phyloP scores from a whole-genome alignment of 2,888 invertebrate genomes.

The Lithosia quadra region DNA sequence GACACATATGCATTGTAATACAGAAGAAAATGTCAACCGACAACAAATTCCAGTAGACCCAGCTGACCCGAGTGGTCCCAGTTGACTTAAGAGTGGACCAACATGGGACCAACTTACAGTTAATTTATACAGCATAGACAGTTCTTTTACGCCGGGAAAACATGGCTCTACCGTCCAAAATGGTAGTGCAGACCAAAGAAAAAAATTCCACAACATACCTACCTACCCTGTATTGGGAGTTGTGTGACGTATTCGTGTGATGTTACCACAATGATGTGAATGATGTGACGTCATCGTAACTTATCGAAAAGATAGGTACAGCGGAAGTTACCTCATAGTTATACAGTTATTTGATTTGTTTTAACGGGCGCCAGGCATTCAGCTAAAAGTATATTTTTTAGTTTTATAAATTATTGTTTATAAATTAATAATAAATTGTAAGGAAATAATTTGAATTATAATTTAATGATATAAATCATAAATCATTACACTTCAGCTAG shows the following conservation, averaged over 20 bases:
- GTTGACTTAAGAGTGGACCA: too few species aligned
- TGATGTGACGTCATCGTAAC: not conserved
- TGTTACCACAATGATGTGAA: slow-evolving; percentile 1
- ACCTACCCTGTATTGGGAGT: not conserved
- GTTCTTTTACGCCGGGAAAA: too few species aligned
- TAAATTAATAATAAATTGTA: not conserved
- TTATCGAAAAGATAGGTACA: not conserved
- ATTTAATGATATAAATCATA: too few species aligned
- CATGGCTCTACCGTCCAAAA: not conserved
- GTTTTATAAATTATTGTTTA: too few species aligned
- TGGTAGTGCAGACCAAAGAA: not conserved
- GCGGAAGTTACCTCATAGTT: not conserved
- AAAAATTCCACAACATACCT: not conserved
- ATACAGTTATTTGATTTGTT: not conserved
- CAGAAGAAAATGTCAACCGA: too few species aligned
- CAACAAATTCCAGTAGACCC: too few species aligned
- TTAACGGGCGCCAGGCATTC: not conserved
- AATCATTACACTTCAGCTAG: too few species aligned
- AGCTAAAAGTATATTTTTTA: not conserved
- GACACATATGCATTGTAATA: too few species aligned
- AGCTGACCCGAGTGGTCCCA: too few species aligned
- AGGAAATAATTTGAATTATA: too few species aligned
- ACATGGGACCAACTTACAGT: too few species aligned
- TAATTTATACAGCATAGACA: too few species aligned
- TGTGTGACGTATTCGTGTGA: not conserved